A percentile compares a stretch with the other conserved stretches of the same genome.
phyloP scores from a whole-genome alignment of 2,113 vertebrate genomes.

The Lichenostomus cassidix region DNA sequence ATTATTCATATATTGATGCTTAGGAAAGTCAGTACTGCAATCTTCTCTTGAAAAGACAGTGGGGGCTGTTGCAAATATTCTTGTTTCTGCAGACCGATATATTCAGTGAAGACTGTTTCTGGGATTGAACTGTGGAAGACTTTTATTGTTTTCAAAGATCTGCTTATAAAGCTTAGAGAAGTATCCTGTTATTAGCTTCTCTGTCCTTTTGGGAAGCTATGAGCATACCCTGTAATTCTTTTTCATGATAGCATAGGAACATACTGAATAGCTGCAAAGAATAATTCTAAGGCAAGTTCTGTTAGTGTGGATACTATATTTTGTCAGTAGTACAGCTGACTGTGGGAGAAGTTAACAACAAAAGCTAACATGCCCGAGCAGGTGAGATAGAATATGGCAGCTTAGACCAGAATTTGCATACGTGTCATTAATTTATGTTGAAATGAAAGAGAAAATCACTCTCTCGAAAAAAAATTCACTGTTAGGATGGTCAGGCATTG shows the following conservation, averaged over 20 bases:
- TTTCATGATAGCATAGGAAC: not conserved
- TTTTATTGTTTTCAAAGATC: not conserved
- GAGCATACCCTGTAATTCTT: not conserved
- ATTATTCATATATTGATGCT: not conserved
- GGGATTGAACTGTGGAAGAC: not conserved
- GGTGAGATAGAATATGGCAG: not conserved
- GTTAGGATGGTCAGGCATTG: not conserved
- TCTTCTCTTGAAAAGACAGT: not conserved
- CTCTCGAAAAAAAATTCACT: not conserved
- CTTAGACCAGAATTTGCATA: not conserved
- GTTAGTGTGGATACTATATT: not conserved
- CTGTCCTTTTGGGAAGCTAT: not conserved
- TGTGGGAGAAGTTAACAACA: not conserved
- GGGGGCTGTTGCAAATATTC: not conserved
- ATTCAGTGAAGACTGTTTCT: not conserved
- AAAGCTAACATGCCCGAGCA: not conserved
- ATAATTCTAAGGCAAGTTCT: not conserved
- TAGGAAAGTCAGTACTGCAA: not conserved
- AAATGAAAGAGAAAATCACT: not conserved
- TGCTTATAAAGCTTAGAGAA: not conserved
- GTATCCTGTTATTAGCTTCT: not conserved
- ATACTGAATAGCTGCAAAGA: not conserved
- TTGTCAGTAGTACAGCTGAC: not conserved
- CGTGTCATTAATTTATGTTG: not conserved
- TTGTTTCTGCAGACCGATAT: not conserved